phyloP scores from a whole-genome alignment of 2,888 invertebrate genomes.

The Liposcelis brunnea region DNA sequence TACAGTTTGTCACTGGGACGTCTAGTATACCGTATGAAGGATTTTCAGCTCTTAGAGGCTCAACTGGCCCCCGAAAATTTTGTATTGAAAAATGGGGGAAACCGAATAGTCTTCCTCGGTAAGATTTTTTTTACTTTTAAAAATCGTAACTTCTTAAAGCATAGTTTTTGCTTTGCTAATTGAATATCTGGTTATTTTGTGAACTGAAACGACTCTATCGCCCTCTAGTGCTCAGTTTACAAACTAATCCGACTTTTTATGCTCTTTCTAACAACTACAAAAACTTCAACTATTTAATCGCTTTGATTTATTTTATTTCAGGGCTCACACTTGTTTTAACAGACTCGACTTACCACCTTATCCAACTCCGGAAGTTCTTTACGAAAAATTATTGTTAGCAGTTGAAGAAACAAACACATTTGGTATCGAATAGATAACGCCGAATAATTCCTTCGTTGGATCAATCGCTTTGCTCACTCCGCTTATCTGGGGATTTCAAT shows the following conservation, averaged over 20 bases:
- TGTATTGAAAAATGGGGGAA: constrained; percentile 97
- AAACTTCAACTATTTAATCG: too few relatives aligned
- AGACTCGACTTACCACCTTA: constrained; percentile 91
- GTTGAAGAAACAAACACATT: constrained; percentile 94
- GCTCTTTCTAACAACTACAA: not conserved
- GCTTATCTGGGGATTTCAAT: too few relatives aligned
- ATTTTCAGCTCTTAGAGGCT: constrained; percentile 84
- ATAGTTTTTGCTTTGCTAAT: too few relatives aligned
- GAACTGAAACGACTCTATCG: too few relatives aligned
- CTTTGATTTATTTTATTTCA: constrained; percentile 23
- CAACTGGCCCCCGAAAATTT: constrained; percentile 87
- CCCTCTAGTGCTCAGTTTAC: not conserved
- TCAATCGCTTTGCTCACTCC: not conserved
- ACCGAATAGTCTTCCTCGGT: constrained; percentile 79
- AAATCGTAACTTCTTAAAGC: not conserved
- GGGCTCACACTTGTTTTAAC: constrained; percentile 96
- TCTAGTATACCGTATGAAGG: constrained; percentile 97
- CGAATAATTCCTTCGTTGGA: not conserved
- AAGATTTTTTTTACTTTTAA: too few relatives aligned
- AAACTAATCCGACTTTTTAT: constrained; percentile 1
- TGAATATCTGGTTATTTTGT: not conserved
- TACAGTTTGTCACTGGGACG: constrained; percentile 96
- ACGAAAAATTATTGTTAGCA: constrained; percentile 80
- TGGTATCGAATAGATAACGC: constrained; percentile 80
- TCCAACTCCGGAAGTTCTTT: constrained; percentile 75